Conservation (phyloP, 2,797 vertebrate genomes). For the Novumbra hubbsi region DNA sequence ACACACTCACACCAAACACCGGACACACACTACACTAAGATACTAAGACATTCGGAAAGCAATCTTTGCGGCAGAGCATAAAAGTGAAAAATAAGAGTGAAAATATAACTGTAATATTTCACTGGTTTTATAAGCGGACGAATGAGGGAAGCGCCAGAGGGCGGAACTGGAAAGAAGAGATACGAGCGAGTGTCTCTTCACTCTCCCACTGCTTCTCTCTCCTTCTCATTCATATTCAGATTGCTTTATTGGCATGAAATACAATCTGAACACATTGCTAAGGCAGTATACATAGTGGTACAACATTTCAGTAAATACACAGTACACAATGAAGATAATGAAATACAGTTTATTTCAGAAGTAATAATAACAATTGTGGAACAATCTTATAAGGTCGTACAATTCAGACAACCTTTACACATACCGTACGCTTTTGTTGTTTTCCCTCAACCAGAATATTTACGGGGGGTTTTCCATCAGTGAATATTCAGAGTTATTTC, state of each 20-base stretch:
- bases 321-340: slow-evolving; percentile 50
- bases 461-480: no score
- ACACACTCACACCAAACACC: slow-evolving; percentile 1
- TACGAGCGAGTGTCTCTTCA: slow-evolving; percentile 29
- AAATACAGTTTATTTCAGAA: no score
- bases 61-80: slow-evolving; percentile 52
- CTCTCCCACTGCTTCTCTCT: not conserved
- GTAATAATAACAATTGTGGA: no score
- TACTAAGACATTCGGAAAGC: slow-evolving; percentile 63
- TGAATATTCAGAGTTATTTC: no score
- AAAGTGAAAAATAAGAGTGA: slow-evolving; percentile 65
- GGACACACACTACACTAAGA: slow-evolving; percentile 30
- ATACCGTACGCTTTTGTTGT: no score
- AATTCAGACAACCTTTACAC: no score
- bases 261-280: slow-evolving; percentile 3
- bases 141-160: slow-evolving; percentile 56
- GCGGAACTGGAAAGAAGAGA: slow-evolving; percentile 62
- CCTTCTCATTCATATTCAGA: not conserved
- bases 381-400: no score
- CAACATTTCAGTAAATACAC: slow-evolving; percentile 61
- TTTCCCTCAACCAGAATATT: no score
- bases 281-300: no score
- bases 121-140: slow-evolving; percentile 56
- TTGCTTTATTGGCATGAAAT: slow-evolving; percentile 46
- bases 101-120: slow-evolving; percentile 69